These are phyloP conservation scores for Amphiprion percula DNA, from an alignment of 2,113 vertebrate species.

Conservation along the genomic window DNA sequence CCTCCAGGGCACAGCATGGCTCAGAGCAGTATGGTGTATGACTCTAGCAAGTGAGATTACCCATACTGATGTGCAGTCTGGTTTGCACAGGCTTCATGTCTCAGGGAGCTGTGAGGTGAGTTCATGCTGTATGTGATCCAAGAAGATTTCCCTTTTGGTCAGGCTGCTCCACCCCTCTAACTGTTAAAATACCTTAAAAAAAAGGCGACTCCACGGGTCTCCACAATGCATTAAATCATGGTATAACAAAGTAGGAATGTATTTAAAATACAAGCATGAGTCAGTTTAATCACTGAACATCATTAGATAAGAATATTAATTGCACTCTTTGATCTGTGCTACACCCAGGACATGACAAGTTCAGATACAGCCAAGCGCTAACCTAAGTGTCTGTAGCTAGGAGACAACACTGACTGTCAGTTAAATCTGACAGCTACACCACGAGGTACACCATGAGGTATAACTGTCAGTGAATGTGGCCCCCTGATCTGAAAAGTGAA, in stretches of 20 bases:
- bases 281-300: not conserved
- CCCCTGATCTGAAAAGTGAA: too few species aligned
- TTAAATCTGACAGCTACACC: too few species aligned
- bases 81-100: slow-evolving; percentile 34
- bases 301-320: too few species aligned
- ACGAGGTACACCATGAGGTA: too few species aligned
- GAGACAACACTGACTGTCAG: too few species aligned
- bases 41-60: slow-evolving; percentile 29
- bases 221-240: slow-evolving; percentile 8
- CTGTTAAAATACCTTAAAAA: slow-evolving; percentile 35
- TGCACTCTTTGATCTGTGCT: too few species aligned
- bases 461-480: too few species aligned
- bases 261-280: not conserved
- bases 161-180: not conserved
- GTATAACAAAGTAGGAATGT: not conserved
- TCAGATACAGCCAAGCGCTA: too few species aligned
- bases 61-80: slow-evolving; percentile 49
- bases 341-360: too few species aligned
- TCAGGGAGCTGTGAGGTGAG: slow-evolving; percentile 31
- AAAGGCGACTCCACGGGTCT: slow-evolving; percentile 3
- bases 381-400: too few species aligned
- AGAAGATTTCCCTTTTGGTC: slow-evolving; percentile 19
- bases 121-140: slow-evolving; percentile 37
- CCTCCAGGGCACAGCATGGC: slow-evolving; percentile 26
- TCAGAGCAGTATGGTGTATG: slow-evolving; percentile 4